Base-by-base conservation (phyloP, 2,888 invertebrate genomes). In the Amphimallon solstitiale region DNA sequence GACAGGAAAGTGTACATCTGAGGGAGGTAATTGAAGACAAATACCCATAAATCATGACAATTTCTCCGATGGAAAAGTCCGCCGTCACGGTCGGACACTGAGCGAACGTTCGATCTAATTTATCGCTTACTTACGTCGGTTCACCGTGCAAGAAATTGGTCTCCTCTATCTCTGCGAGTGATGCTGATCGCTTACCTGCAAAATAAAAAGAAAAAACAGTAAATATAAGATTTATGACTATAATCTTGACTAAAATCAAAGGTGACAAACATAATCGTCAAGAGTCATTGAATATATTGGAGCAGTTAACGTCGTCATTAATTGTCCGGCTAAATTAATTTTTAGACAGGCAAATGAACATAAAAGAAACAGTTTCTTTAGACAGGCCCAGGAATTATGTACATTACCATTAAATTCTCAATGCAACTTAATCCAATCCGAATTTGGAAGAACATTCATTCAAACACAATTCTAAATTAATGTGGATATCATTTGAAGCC, bases 1-100 rank as follows among this genome's bases (percentile, higher is more conserved):
- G 48, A 62, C 23, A 62, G 21, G 15, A 34, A 35, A 12, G 12
- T 17, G 23, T 56, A 56, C 56, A 43, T 38, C 56, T 56, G 56
- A 56, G n/a, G 56, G 21, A 40, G 40, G 56, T 56, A 56, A 56
- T 38, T 43, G 56, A 56, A 56, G 43, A 43, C 56, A 38, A 56
- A 38, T 56, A 56, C 40, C 40, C 21, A 56, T 56, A 40, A 56
- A 49, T 54, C 38, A 54, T 43, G 40, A 43, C 56, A 23, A 29
- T 56, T 43, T 40, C 15, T 21, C 37, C 19, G 7, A 7, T 15
- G 9, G 6, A 49, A 49, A 35, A 34, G 9, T 29, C 35, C 15
- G 34, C 15, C 14, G 34, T 5, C 7, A 34, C 7, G 43, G 6
- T 40, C 10, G 19, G 15, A 21, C n/a, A 21, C 29, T 29, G 29